These are phyloP conservation scores for Acronicta aceris DNA, from an alignment of 2,888 invertebrate species.

Conservation along the genomic window DNA sequence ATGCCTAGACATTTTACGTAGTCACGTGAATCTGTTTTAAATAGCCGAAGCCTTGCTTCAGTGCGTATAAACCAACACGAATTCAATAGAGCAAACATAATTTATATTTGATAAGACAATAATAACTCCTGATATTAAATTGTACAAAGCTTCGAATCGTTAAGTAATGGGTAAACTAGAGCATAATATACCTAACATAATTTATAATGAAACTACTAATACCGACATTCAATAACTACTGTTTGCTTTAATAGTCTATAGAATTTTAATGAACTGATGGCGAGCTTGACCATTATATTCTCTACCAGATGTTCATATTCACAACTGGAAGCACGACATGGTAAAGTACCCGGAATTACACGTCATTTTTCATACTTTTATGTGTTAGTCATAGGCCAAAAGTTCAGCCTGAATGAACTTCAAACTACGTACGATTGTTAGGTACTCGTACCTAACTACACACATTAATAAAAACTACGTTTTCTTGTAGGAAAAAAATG, in stretches of 20 bases:
- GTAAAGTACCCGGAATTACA: constrained; percentile 11
- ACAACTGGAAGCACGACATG: constrained; percentile 1
- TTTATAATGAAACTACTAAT: neutral
- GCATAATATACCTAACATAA: constrained; percentile 7
- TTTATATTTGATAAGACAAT: constrained; percentile 8
- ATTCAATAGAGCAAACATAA: neutral
- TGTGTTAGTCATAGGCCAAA: constrained; percentile 1
- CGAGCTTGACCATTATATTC: neutral
- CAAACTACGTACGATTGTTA: constrained; percentile 11
- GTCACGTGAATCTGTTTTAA: neutral
- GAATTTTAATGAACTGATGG: constrained; percentile 30
- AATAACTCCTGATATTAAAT: constrained; percentile 4
- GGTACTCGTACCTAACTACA: neutral
- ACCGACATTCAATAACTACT: neutral
- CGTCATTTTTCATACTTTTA: constrained; percentile 1
- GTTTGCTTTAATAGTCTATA: constrained; percentile 11
- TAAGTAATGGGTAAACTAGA: constrained; percentile 6
- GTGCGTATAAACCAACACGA: neutral
- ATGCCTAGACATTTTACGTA: constrained; percentile 17
- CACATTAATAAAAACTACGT: too few relatives aligned
- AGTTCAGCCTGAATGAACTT: constrained; percentile 18
- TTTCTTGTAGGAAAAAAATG: too few relatives aligned
- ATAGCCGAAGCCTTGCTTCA: neutral
- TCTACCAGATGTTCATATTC: constrained; percentile 32
- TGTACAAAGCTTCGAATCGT: constrained; percentile 4